Evolutionary conservation across 2,797 vertebrate species (phyloP), one percentile per base, ranked within the genome.

Genomic region (Epinephelus awoara): DNA sequence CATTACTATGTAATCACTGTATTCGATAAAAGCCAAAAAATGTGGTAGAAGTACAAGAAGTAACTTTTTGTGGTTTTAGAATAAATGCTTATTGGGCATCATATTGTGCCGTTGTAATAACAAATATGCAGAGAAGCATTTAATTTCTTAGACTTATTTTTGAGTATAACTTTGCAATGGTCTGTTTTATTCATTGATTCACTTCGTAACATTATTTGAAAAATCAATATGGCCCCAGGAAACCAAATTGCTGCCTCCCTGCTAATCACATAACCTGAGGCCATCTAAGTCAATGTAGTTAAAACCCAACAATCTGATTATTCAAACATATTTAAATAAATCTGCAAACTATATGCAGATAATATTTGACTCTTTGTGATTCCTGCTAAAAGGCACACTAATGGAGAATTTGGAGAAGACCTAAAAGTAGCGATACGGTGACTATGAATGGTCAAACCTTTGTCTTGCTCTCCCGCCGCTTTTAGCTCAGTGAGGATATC

Each of bases 401-500:
- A 46, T 49, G 15, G 23, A 34, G 47, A 67, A 63, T 40, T 21
- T 5, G 25, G 9, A 67, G n/a, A 61, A 50, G 25, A 63, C 47
- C 15, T 50, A 2, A 70, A 72, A 58, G 29, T 15, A 29, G 17
- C 8, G 14, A 40, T 34, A 1, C 23, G 14, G 19, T 67, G 71
- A 34, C 46, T 67, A 1, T 62, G 51, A 67, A 18, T 56, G 56
- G 67, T 91, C 42, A 77, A 88, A 78, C 27, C 38, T 3, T 42
- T 86, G 15, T 86, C 23, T 92, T 84, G 82, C 74, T 78, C 59
- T 69, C 77, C 75, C 89, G 87, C 75, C 89, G 73, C 83, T 90
- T 94, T 54, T 93, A 99, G 98, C 90, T 99, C 98, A 80, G 98
- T 99, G 86, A 97, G 98, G 93, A 99, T 99, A 95, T 97, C 98